Conservation (phyloP, 2,113 vertebrate genomes). For the Solenodon paradoxus region DNA sequence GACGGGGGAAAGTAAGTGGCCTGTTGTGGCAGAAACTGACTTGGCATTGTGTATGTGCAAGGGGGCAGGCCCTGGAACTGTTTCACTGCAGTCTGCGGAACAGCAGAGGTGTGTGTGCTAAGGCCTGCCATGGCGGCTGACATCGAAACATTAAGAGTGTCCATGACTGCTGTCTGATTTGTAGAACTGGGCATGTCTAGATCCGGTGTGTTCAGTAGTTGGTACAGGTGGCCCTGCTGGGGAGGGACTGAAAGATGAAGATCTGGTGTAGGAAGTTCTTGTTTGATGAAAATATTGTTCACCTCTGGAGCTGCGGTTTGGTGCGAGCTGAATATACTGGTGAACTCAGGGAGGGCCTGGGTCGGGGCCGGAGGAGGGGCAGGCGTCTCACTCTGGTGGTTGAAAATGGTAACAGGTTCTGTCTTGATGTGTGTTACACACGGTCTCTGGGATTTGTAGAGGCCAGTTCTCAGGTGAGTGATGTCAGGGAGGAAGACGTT, state of each 20-base stretch:
- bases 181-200: conserved; percentile 88
- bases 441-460: conserved; percentile 90
- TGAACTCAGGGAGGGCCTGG: conserved; percentile 89
- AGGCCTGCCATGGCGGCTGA: conserved; percentile 86
- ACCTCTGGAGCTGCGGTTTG: conserved; percentile 82
- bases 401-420: conserved; percentile 89
- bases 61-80: conserved; percentile 84
- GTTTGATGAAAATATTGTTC: conserved; percentile 92
- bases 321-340: conserved; percentile 89
- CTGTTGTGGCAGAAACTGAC: conserved; percentile 86
- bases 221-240: conserved; percentile 93
- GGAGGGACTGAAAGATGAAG: conserved; percentile 85
- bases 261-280: conserved; percentile 92
- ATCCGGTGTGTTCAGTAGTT: conserved; percentile 93
- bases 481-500: conserved; percentile 94
- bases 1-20: conserved; percentile 93
- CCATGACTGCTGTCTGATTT: conserved; percentile 86
- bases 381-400: conserved; percentile 87
- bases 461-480: conserved; percentile 91
- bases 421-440: conserved; percentile 92
- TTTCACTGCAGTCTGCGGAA: conserved; percentile 86
- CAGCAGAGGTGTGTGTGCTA: conserved; percentile 84
- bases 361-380: conserved; percentile 75
- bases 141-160: conserved; percentile 85
- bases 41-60: conserved; percentile 86